Base-by-base conservation (phyloP, 2,797 vertebrate species). In the Perdix hodgsoniae region DNA sequence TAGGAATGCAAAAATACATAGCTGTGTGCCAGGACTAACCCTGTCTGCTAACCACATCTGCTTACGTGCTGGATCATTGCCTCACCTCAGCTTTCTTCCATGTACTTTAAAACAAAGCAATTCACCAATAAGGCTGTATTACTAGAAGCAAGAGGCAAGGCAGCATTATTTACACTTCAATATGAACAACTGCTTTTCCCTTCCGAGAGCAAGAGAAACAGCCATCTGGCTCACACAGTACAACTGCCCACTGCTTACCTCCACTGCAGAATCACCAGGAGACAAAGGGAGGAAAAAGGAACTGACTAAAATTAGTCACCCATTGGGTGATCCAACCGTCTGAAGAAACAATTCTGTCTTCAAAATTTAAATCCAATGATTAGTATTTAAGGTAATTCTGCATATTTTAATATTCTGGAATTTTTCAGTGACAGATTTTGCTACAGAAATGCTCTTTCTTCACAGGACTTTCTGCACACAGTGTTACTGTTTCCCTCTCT, bases 211-310 rank as follows among this genome's bases (percentile, higher is more conserved):
- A 10, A 57, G 31, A 83, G 37, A 88, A 80, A 85, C 5, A 73
- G 74, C 39, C 66, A 90, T 70, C 83, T 90, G 56, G 31, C 75
- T 86, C 78, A 60, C 70, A 63, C 83, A 86, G 56, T 59, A 73
- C 61, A 88, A 91, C 85, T 81, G 74, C 67, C 73, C 59, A 65
- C 70, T 37, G 66, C 64, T 90, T 83, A 91, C 85, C 79, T 86
- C 82, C 40, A 18, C 74, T 91, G 65, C 88, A 96, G 90, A 95
- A 81, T 47, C 63, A 83, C 85, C 79, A 73, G 57, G 61, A 93
- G 70, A 69, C 47, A 71, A 45, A 65, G 14, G 42, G 16, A 14
- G 16, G 10, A 9, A 6, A 64, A 81, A 74, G 3, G 13, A 35
- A 59, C 47, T 70, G 49, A 73, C 88, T 91, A 88, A 81, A 94